These are phyloP conservation scores for Phocoena sinus DNA, from an alignment of 2,113 vertebrate species.

Conservation along the genomic window DNA sequence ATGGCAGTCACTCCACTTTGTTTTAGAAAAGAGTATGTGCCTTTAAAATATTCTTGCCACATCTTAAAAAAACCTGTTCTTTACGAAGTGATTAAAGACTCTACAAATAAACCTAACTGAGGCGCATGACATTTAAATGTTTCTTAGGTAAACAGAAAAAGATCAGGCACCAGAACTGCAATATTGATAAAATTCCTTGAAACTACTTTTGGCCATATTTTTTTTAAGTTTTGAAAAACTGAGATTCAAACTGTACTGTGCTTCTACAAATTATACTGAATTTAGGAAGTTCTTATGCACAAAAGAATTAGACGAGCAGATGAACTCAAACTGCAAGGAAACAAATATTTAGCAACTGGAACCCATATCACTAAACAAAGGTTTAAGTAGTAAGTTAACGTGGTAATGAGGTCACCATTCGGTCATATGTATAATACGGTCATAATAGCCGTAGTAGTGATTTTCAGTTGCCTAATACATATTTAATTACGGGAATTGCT, in stretches of 20 bases:
- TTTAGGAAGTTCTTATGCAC: not conserved
- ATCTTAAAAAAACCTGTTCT: conserved; percentile 46
- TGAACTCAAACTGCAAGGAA: not conserved
- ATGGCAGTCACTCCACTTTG: conserved; percentile 37
- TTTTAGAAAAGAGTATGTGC: conserved; percentile 33
- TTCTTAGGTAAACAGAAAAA: not conserved
- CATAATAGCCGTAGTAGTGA: not conserved
- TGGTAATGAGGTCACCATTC: not conserved
- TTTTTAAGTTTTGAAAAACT: not conserved
- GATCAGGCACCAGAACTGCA: not conserved
- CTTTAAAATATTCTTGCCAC: conserved; percentile 59
- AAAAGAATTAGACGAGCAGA: not conserved
- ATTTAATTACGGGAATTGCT: not conserved
- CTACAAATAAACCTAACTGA: not conserved
- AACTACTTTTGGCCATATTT: not conserved
- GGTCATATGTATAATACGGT: not conserved
- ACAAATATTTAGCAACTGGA: not conserved
- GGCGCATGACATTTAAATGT: not conserved
- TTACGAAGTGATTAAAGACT: conserved; percentile 24
- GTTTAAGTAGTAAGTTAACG: not conserved
- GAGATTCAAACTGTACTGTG: not conserved
- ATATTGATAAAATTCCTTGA: not conserved
- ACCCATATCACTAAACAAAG: not conserved
- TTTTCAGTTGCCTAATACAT: not conserved
- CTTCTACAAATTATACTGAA: not conserved